Conservation (phyloP, 2,113 vertebrate species). For the Phrynosoma blainvillii region DNA sequence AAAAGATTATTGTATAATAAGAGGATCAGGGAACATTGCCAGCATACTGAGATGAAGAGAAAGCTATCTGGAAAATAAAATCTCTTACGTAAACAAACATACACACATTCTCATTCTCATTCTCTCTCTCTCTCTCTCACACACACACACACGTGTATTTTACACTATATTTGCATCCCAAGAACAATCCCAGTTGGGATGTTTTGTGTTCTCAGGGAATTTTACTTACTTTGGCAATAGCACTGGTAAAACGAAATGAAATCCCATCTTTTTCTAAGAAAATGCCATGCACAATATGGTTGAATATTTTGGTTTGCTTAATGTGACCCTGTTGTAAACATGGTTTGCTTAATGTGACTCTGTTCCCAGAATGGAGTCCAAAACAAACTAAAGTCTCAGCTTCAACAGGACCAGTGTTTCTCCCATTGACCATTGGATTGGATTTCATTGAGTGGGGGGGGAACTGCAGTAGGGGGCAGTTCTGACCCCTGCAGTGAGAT, state of each 20-base stretch:
- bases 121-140: no score
- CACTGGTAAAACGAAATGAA: neutral
- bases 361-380: slow-evolving; percentile 16
- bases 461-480: no score
- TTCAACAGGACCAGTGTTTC: neutral
- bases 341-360: slow-evolving; percentile 51
- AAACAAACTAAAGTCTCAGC: neutral
- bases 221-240: slow-evolving; percentile 56
- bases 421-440: neutral
- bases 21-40: neutral
- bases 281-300: no score
- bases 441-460: no score
- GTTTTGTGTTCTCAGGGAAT: slow-evolving; percentile 38
- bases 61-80: slow-evolving; percentile 40
- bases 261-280: no score
- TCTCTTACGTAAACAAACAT: neutral
- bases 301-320: no score
- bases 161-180: slow-evolving; percentile 24
- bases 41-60: slow-evolving; percentile 31
- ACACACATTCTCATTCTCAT: neutral
- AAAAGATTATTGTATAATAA: neutral
- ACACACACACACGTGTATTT: neutral
- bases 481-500: no score
- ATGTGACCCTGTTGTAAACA: neutral
- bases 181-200: slow-evolving; percentile 26